phyloP scores from a whole-genome alignment of 1,140 invertebrate species.

The Bradysia coprophila region DNA sequence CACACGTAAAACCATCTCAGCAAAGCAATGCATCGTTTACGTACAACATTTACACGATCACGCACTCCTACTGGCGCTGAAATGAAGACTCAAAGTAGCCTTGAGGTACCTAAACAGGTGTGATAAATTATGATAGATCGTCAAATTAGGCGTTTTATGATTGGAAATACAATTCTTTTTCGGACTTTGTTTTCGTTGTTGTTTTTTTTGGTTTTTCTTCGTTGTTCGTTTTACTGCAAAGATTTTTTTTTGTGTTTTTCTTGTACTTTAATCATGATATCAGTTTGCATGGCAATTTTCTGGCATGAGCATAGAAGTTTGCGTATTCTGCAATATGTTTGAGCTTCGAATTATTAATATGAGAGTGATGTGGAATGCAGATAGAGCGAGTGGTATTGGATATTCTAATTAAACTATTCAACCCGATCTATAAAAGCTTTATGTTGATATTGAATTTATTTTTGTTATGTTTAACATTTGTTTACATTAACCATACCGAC shows the following conservation, averaged over 20 bases:
- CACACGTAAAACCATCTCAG: not conserved
- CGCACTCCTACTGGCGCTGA: constrained; percentile 69
- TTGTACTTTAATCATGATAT: not conserved
- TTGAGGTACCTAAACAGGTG: constrained; percentile 73
- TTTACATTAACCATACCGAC: too few relatives aligned
- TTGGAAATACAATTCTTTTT: not conserved
- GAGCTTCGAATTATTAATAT: too few relatives aligned
- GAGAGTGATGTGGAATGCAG: too few relatives aligned
- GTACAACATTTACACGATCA: constrained; percentile 69
- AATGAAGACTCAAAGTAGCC: constrained; percentile 76
- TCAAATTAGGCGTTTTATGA: not conserved
- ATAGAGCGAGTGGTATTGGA: too few relatives aligned
- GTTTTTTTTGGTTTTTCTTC: not conserved
- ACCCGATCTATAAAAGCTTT: too few relatives aligned
- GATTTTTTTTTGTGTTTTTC: not conserved
- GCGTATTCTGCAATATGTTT: too few relatives aligned
- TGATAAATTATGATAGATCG: constrained; percentile 8
- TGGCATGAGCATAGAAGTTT: not conserved
- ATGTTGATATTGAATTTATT: too few relatives aligned
- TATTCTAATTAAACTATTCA: too few relatives aligned
- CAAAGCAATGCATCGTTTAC: constrained; percentile 49
- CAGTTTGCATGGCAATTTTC: not conserved
- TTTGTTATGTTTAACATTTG: too few relatives aligned
- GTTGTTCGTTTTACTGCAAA: not conserved
- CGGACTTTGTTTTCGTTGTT: not conserved